phyloP scores from a whole-genome alignment of 2,113 vertebrate genomes.

The Ginglymostoma cirratum region DNA sequence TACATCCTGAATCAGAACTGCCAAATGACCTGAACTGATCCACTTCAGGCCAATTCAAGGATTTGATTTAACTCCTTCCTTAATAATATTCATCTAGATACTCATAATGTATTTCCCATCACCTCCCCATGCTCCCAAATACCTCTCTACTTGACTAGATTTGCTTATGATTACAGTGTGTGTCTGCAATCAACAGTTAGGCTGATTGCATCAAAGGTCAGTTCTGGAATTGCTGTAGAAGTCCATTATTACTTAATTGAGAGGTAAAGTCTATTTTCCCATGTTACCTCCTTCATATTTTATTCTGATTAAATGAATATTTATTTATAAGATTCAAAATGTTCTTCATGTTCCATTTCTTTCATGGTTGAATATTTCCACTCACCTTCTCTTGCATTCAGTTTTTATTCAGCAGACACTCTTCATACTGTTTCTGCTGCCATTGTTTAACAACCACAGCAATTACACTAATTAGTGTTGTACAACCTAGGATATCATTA shows the following conservation, averaged over 20 bases:
- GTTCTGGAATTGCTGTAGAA: not conserved
- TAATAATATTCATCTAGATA: not conserved
- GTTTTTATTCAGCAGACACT: not conserved
- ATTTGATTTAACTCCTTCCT: conserved; percentile 4
- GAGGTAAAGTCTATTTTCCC: not conserved
- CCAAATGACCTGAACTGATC: not conserved
- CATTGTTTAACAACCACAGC: conserved; percentile 12
- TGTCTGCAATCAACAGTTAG: not conserved
- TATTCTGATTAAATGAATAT: conserved; percentile 4
- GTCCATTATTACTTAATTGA: not conserved
- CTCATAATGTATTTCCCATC: not conserved
- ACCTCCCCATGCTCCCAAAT: not conserved
- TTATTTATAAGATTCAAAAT: not conserved
- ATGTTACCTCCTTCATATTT: not conserved
- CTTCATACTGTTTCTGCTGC: conserved; percentile 5
- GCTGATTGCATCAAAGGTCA: not conserved
- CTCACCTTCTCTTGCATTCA: not conserved
- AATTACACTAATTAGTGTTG: conserved; percentile 31
- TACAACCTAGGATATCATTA: conserved; percentile 28
- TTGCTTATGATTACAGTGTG: not conserved
- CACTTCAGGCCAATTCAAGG: not conserved
- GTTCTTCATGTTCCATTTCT: not conserved
- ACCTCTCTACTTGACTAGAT: not conserved
- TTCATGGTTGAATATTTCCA: conserved; percentile 11
- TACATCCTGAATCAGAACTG: not conserved